Evolutionary conservation across 1,140 invertebrate genomes (phyloP).

Genomic region (Zaprionus tsacasi): DNA sequence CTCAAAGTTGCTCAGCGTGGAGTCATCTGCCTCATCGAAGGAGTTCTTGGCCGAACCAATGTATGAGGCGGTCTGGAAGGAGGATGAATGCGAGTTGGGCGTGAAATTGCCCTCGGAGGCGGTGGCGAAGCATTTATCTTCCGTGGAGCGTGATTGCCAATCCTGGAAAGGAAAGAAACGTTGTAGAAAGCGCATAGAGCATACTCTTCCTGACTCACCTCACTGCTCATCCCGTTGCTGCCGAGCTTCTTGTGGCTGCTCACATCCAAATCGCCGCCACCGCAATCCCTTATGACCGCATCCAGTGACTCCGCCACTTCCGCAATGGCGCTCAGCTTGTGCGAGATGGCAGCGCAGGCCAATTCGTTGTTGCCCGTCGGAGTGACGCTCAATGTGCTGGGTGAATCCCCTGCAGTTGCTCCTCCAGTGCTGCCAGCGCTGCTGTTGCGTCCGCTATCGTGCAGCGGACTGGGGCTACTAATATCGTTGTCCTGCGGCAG

Average conservation of each 20-base stretch:
- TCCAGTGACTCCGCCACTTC: constrained; percentile 88
- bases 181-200: neutral
- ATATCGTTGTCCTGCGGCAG: constrained; percentile 55
- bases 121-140: constrained; percentile 88
- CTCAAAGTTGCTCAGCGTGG: constrained; percentile 72
- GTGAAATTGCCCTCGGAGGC: constrained; percentile 89
- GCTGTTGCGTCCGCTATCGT: constrained; percentile 66
- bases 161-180: constrained; percentile 57
- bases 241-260: constrained; percentile 68
- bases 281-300: constrained; percentile 85
- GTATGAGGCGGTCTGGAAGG: constrained; percentile 88
- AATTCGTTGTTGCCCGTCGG: constrained; percentile 85
- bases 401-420: constrained; percentile 1
- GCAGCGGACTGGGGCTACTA: constrained; percentile 64
- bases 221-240: constrained; percentile 56
- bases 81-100: constrained; percentile 88
- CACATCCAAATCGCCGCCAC: constrained; percentile 36
- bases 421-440: constrained; percentile 49
- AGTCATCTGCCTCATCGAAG: constrained; percentile 79
- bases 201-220: constrained; percentile 50
- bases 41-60: constrained; percentile 84
- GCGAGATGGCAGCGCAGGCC: constrained; percentile 88
- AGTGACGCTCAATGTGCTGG: constrained; percentile 49
- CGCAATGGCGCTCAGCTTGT: constrained; percentile 88
- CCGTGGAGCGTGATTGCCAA: constrained; percentile 83